Conservation (phyloP, 2,113 vertebrate genomes). For the Nerophis ophidion region DNA sequence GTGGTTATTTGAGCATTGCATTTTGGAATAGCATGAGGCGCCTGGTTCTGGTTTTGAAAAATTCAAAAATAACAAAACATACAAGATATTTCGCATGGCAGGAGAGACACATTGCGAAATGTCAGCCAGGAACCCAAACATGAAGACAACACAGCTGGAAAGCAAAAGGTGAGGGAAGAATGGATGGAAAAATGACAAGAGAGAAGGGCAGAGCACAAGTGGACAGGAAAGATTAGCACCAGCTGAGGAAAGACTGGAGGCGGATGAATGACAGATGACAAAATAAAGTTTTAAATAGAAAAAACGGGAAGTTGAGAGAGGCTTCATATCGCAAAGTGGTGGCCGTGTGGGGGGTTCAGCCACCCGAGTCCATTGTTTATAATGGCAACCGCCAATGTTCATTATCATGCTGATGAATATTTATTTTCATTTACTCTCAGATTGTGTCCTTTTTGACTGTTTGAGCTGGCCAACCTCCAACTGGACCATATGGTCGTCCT, state of each 20-base stretch:
- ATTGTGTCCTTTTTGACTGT: slow-evolving; percentile 66
- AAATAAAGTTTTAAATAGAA: background rate
- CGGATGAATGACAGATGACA: slow-evolving; percentile 12
- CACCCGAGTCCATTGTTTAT: slow-evolving; percentile 63
- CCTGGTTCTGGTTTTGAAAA: slow-evolving; percentile 6
- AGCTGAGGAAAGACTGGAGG: slow-evolving; percentile 1
- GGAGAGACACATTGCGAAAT: slow-evolving; percentile 20
- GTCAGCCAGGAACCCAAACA: slow-evolving; percentile 39
- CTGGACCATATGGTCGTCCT: slow-evolving; percentile 77
- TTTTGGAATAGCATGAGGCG: background rate
- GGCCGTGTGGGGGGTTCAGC: slow-evolving; percentile 29
- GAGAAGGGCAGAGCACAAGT: slow-evolving; percentile 11
- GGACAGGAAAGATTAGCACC: slow-evolving; percentile 24
- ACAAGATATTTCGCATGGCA: no score
- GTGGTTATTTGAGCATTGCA: background rate
- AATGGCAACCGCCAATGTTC: slow-evolving; percentile 53
- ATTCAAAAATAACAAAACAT: slow-evolving; percentile 5
- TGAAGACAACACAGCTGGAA: slow-evolving; percentile 28
- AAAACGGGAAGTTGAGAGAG: background rate
- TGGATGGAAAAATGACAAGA: slow-evolving; percentile 3
- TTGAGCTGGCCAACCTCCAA: slow-evolving; percentile 64
- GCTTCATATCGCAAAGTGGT: slow-evolving; percentile 19
- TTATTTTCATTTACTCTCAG: slow-evolving; percentile 47
- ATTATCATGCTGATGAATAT: slow-evolving; percentile 58
- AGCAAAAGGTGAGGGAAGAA: background rate